These are phyloP conservation scores for Connochaetes taurinus DNA, from an alignment of 2,113 vertebrate genomes.

Conservation along the genomic window DNA sequence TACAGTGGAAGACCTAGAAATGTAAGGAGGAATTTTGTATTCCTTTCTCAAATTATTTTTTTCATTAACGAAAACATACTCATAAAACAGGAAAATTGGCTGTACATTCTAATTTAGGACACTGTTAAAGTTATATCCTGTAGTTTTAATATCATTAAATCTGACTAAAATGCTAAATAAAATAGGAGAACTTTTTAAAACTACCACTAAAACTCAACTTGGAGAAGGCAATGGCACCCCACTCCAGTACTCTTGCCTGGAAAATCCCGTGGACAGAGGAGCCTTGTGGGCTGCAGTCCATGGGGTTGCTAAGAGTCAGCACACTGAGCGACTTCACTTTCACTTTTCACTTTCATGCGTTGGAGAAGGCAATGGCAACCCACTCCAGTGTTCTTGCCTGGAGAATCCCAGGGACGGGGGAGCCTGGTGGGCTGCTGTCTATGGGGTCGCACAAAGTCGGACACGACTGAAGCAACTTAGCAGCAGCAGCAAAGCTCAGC, in stretches of 20 bases:
- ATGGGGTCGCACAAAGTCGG: fast-evolving
- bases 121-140: neutral
- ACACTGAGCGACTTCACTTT: too few relatives aligned
- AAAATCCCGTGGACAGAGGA: too few relatives aligned
- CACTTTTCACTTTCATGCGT: too few relatives aligned
- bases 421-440: too few relatives aligned
- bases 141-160: neutral
- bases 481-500: neutral
- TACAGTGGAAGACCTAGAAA: neutral
- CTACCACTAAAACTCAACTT: neutral
- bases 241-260: too few relatives aligned
- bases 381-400: too few relatives aligned
- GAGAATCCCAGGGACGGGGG: too few relatives aligned
- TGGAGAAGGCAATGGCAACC: too few relatives aligned
- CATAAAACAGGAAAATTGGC: neutral
- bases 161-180: neutral
- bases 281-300: too few relatives aligned
- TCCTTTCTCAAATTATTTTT: neutral
- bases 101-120: fast-evolving
- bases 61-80: neutral
- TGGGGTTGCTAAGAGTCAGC: too few relatives aligned
- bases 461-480: too few relatives aligned
- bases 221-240: too few relatives aligned
- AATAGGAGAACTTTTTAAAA: neutral
- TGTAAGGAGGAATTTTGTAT: neutral